phyloP scores from a whole-genome alignment of 2,888 invertebrate genomes.

The Lissonota sp. region DNA sequence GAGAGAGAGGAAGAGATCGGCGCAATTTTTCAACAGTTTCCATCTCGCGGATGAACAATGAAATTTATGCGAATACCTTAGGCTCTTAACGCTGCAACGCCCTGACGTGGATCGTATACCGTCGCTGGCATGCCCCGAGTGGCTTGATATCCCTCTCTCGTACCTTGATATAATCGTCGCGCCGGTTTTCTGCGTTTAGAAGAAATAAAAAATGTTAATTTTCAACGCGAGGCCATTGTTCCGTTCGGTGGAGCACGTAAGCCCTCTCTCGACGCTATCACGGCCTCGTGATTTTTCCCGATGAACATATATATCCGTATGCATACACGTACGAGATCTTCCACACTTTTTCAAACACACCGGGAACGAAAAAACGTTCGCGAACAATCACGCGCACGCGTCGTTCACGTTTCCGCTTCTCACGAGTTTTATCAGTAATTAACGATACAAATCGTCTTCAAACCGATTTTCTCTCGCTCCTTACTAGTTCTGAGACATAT shows the following conservation, averaged over 20 bases:
- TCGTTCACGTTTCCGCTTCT: constrained; percentile 73
- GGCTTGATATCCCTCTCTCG: constrained; percentile 21
- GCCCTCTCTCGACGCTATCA: constrained; percentile 63
- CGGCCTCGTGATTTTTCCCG: constrained; percentile 55
- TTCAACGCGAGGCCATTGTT: constrained; percentile 69
- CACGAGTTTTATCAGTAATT: constrained; percentile 61
- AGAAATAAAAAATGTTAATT: constrained; percentile 72
- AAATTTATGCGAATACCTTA: constrained; percentile 69
- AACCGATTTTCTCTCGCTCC: not conserved
- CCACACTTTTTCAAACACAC: constrained; percentile 23
- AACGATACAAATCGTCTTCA: constrained; percentile 40
- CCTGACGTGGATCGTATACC: constrained; percentile 5
- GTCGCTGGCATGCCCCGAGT: too few species aligned
- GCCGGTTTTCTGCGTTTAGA: constrained; percentile 67
- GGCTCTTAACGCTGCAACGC: constrained; percentile 51
- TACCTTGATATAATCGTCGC: constrained; percentile 64
- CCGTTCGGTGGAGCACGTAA: constrained; percentile 64
- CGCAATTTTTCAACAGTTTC: constrained; percentile 9
- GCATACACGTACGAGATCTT: constrained; percentile 34
- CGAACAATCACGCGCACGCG: constrained; percentile 64
- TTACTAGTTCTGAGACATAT: too few species aligned
- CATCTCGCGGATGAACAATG: constrained; percentile 65
- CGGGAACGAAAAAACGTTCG: constrained; percentile 66
- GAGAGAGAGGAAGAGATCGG: constrained; percentile 9
- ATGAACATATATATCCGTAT: constrained; percentile 22